Percentiles rank a stretch among this genome's conserved stretches.
Conservation (phyloP, 2,113 vertebrate genomes). For the human (Homo sapiens) region DNA sequence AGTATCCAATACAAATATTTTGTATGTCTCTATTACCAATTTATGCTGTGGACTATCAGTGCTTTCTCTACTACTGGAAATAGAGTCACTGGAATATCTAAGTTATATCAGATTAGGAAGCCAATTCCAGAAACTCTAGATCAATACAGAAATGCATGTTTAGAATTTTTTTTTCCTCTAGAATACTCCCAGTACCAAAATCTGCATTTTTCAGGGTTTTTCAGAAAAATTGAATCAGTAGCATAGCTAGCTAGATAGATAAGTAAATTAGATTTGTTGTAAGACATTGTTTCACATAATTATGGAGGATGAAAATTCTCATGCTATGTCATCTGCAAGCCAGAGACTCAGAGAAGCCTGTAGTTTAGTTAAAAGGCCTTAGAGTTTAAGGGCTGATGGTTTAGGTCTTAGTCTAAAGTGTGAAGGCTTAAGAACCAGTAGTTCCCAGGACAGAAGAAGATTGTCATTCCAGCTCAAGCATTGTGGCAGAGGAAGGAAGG, state of each 20-base stretch:
- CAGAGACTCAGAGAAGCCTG: not conserved
- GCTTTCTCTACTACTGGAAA: not conserved
- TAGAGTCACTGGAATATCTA: not conserved
- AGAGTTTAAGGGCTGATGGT: not conserved
- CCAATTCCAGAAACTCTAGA: not conserved
- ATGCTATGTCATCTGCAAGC: not conserved
- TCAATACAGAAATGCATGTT: not conserved
- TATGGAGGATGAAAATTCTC: not conserved
- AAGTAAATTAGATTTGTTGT: not conserved
- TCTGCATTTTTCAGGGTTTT: not conserved
- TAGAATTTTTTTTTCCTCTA: not conserved
- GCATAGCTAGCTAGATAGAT: not conserved
- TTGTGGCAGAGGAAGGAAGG: not conserved
- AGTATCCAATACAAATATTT: not conserved
- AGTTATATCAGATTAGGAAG: not conserved
- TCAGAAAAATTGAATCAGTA: not conserved
- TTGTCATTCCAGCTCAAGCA: not conserved
- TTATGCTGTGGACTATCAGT: not conserved
- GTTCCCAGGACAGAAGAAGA: not conserved
- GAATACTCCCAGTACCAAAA: not conserved
- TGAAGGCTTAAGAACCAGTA: not conserved
- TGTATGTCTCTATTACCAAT: not conserved
- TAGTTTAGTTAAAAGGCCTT: not conserved
- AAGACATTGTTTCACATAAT: not conserved
- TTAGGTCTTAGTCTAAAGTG: not conserved